Percentiles rank a stretch among this genome's conserved stretches.
Conservation (phyloP, 2,797 vertebrate genomes). For the Pipistrellus nathusii region DNA sequence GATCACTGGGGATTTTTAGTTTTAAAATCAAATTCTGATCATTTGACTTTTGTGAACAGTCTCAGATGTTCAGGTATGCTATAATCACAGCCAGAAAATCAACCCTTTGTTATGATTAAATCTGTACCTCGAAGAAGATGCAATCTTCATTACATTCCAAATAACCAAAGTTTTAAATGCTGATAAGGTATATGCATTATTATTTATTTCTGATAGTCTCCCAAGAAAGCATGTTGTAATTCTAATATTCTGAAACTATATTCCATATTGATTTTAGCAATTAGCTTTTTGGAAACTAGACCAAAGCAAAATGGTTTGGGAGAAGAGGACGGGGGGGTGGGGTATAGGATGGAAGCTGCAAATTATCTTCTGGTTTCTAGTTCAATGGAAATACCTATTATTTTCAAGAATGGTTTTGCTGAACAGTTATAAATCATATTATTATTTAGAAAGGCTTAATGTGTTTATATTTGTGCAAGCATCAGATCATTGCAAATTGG, state of each 20-base stretch:
- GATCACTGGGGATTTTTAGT: neutral
- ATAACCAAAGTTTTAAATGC: slow-evolving; percentile 12
- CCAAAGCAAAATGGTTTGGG: neutral
- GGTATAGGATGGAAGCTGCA: neutral
- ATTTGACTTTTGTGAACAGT: neutral
- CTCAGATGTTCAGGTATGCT: neutral
- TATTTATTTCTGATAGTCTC: slow-evolving; percentile 39
- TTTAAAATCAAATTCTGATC: slow-evolving; percentile 51
- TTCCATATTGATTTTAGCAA: slow-evolving; percentile 23
- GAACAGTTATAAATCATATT: neutral
- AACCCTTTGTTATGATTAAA: slow-evolving; percentile 1
- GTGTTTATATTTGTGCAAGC: neutral
- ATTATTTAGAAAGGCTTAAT: slow-evolving; percentile 29
- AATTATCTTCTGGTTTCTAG: slow-evolving; percentile 48
- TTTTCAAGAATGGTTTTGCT: slow-evolving; percentile 46
- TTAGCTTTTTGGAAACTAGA: neutral
- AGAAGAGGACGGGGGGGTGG: fast-evolving
- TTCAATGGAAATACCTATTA: slow-evolving; percentile 11
- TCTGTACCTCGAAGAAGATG: neutral
- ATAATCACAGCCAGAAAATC: neutral
- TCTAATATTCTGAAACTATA: slow-evolving; percentile 21
- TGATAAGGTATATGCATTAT: neutral
- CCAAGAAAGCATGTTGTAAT: neutral
- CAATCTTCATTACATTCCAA: neutral
- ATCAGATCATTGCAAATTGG: slow-evolving; percentile 17